Evolutionary conservation across 2,113 vertebrate genomes (phyloP).

Genomic region (Semnornis frantzii): DNA sequence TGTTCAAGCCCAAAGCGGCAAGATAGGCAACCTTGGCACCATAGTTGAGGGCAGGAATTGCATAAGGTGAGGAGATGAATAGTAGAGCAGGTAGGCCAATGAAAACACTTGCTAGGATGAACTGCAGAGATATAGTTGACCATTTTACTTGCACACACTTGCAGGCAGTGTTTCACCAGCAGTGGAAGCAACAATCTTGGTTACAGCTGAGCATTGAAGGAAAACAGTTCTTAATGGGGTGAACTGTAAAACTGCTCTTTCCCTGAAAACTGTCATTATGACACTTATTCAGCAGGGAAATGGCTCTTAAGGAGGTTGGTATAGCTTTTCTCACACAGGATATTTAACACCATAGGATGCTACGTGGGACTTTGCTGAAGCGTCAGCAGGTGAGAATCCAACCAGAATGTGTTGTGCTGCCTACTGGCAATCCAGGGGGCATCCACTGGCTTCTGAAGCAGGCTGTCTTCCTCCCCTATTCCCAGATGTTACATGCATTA

Average conservation of each 20-base stretch:
- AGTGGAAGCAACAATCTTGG: background rate
- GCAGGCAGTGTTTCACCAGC: background rate
- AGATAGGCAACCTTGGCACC: background rate
- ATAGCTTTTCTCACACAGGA: background rate
- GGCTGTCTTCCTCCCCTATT: background rate
- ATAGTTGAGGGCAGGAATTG: background rate
- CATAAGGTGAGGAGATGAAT: background rate
- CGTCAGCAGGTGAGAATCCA: background rate
- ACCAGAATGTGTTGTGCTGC: background rate
- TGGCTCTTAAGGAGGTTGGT: background rate
- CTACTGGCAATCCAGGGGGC: background rate
- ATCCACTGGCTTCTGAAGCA: background rate
- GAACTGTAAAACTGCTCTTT: background rate
- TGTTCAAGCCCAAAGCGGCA: background rate
- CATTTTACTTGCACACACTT: background rate
- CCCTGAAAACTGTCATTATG: background rate
- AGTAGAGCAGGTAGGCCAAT: accelerated
- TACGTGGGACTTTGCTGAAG: background rate
- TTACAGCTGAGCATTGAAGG: background rate
- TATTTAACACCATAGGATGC: background rate
- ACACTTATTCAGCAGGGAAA: background rate
- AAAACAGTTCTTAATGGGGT: background rate
- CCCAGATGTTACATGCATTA: background rate
- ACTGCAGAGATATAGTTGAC: background rate
- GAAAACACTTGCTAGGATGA: background rate